Evolutionary conservation across 2,113 vertebrate species (phyloP).

Genomic region (Cavia aperea): DNA sequence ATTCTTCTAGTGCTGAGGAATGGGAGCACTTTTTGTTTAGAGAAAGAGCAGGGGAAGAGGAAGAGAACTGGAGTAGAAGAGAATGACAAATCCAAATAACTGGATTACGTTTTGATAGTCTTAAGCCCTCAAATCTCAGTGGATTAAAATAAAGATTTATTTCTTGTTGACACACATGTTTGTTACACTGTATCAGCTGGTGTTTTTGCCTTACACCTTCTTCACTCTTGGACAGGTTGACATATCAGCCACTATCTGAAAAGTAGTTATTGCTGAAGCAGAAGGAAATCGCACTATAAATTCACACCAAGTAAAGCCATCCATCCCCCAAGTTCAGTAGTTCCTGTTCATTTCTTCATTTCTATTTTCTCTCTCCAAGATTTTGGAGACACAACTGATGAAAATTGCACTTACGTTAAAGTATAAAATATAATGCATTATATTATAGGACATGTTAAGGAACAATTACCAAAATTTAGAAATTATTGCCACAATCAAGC

Average conservation of each 20-base stretch:
- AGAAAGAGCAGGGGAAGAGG: neutral
- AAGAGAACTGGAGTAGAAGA: neutral
- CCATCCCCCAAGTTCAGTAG: neutral
- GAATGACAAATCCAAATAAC: neutral
- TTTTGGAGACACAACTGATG: neutral
- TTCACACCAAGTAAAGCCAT: neutral
- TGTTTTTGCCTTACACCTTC: neutral
- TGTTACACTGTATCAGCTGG: neutral
- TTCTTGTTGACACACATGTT: neutral
- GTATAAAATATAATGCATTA: neutral
- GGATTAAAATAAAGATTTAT: neutral
- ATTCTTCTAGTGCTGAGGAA: neutral
- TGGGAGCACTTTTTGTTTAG: neutral
- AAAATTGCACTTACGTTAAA: neutral
- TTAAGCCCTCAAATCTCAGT: neutral
- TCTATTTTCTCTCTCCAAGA: neutral
- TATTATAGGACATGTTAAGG: neutral
- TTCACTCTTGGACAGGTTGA: neutral
- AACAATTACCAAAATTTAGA: neutral
- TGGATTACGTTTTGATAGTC: neutral
- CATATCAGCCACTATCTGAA: neutral
- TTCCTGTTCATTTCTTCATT: neutral
- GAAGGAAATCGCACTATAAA: neutral
- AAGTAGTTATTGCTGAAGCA: neutral
- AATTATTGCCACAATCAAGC: neutral